Conservation (phyloP, 2,888 invertebrate genomes). For the Macroteleia sp. region DNA sequence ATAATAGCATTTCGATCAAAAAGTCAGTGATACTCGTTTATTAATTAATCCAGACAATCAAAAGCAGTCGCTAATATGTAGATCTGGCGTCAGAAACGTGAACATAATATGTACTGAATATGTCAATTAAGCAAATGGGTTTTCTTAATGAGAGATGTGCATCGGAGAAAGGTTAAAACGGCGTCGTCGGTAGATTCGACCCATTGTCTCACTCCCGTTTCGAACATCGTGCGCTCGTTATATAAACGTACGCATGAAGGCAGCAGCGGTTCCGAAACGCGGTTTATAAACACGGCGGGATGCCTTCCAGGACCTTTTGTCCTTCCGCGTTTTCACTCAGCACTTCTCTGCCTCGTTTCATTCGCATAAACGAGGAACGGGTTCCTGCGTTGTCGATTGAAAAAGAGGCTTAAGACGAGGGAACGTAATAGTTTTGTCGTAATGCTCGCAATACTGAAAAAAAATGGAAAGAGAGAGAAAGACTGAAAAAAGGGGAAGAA, state of each 20-base stretch:
- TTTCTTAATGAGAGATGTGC: conserved; percentile 57
- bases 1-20: too few relatives aligned
- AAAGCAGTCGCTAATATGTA: too few relatives aligned
- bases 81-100: conserved; percentile 37
- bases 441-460: conserved; percentile 26
- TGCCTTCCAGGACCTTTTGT: conserved; percentile 73
- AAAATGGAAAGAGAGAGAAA: conserved; percentile 7
- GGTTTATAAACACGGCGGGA: conserved; percentile 68
- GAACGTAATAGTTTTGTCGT: conserved; percentile 66
- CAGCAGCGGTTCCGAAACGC: conserved; percentile 37
- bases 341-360: conserved; percentile 70
- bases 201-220: conserved; percentile 62
- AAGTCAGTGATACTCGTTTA: too few relatives aligned
- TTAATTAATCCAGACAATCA: too few relatives aligned
- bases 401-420: conserved; percentile 69
- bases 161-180: conserved; percentile 52
- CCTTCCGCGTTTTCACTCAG: conserved; percentile 73
- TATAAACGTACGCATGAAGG: conserved; percentile 56
- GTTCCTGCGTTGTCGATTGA: conserved; percentile 66
- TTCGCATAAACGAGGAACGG: conserved; percentile 73
- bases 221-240: conserved; percentile 52
- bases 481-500: too few relatives aligned
- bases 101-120: conserved; percentile 31
- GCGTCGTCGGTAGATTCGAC: conserved; percentile 34
- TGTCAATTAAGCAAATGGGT: conserved; percentile 61